These are phyloP conservation scores for Sycophila sp. DNA, from an alignment of 1,140 invertebrate genomes.

Conservation along the genomic window DNA sequence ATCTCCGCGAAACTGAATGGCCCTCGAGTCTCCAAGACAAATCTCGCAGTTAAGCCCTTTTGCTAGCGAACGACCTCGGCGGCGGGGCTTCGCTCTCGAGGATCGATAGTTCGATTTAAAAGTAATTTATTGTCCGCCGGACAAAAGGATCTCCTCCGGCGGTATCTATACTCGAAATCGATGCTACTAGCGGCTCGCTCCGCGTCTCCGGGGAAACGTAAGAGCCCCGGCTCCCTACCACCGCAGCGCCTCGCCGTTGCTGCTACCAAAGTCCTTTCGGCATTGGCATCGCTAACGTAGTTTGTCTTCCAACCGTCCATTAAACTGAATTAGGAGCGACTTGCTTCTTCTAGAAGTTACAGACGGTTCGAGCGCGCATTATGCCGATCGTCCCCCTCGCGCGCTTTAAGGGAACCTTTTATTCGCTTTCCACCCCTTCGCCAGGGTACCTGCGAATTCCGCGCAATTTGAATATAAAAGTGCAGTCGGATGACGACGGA, in stretches of 20 bases:
- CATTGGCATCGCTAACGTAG: slow-evolving; percentile 47
- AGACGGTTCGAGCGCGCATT: not conserved
- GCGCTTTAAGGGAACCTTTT: not conserved
- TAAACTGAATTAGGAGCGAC: slow-evolving; percentile 49
- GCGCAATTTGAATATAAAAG: slow-evolving; percentile 17
- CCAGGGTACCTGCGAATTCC: not conserved
- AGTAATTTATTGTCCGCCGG: slow-evolving; percentile 37
- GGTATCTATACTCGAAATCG: slow-evolving; percentile 18
- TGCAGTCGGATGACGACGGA: too few species aligned
- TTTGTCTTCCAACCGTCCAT: slow-evolving; percentile 50
- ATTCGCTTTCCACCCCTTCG: not conserved
- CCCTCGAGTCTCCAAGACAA: slow-evolving; percentile 30
- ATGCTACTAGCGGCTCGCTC: not conserved
- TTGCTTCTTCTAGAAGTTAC: slow-evolving; percentile 24
- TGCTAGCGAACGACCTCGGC: not conserved
- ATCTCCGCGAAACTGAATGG: slow-evolving; percentile 21
- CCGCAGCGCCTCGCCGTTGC: not conserved
- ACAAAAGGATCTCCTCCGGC: slow-evolving; percentile 15
- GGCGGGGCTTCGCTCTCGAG: not conserved
- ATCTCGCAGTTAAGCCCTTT: slow-evolving; percentile 27
- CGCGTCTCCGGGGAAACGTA: slow-evolving; percentile 17
- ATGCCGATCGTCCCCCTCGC: not conserved
- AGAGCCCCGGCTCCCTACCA: not conserved
- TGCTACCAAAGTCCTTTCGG: slow-evolving; percentile 45
- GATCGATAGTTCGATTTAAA: slow-evolving; percentile 38